Evolutionary conservation across 2,888 invertebrate genomes (phyloP).

Genomic region (Vanessa cardui): DNA sequence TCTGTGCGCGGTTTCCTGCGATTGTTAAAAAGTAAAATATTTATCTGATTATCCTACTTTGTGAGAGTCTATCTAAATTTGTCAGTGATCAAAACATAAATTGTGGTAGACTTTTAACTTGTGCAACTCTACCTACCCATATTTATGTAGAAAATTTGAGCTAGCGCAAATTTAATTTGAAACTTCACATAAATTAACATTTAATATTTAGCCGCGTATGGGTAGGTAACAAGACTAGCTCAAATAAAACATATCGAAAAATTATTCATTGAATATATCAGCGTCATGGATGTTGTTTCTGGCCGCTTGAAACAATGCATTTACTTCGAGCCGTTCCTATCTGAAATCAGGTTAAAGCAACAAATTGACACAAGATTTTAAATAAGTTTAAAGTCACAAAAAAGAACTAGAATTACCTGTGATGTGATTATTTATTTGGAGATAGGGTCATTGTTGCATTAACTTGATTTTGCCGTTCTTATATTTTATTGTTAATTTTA

Average conservation of each 20-base stretch:
- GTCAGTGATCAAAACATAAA: slow-evolving; percentile 75
- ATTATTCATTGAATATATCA: slow-evolving; percentile 48
- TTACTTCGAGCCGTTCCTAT: slow-evolving; percentile 60
- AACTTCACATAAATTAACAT: slow-evolving; percentile 29
- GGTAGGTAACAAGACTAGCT: slow-evolving; percentile 74
- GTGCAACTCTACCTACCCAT: slow-evolving; percentile 61
- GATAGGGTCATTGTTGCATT: slow-evolving; percentile 38
- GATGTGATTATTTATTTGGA: slow-evolving; percentile 32
- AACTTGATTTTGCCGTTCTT: slow-evolving; percentile 41
- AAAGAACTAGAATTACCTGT: slow-evolving; percentile 9
- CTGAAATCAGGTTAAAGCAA: slow-evolving; percentile 51
- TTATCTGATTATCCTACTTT: slow-evolving; percentile 70
- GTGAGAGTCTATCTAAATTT: slow-evolving; percentile 80
- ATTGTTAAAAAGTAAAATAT: slow-evolving; percentile 81
- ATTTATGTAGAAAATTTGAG: slow-evolving; percentile 55
- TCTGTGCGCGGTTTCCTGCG: slow-evolving; percentile 71
- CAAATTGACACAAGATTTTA: slow-evolving; percentile 30
- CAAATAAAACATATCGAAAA: slow-evolving; percentile 52
- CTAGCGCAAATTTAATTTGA: slow-evolving; percentile 71
- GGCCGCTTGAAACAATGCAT: slow-evolving; percentile 70
- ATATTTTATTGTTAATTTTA: slow-evolving; percentile 42
- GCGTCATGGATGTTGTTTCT: slow-evolving; percentile 66
- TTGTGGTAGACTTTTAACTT: slow-evolving; percentile 78
- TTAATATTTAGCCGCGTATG: slow-evolving; percentile 49
- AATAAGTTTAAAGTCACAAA: slow-evolving; percentile 19